phyloP scores from a whole-genome alignment of 2,888 invertebrate genomes.

The Dynastes maya region DNA sequence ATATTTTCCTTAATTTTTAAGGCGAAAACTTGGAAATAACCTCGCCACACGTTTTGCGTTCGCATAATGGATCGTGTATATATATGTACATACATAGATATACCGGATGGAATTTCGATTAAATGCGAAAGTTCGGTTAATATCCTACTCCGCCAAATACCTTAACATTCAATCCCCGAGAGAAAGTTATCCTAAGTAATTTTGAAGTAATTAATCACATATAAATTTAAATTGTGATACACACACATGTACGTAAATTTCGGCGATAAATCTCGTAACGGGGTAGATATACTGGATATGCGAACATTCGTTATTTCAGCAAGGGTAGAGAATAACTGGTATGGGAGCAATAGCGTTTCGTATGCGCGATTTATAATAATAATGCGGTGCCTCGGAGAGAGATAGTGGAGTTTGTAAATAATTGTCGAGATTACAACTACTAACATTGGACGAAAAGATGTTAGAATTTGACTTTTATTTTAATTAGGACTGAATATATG shows the following conservation, averaged over 20 bases:
- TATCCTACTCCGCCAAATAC: constrained; percentile 37
- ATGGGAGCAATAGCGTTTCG: constrained; percentile 28
- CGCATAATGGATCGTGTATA: neutral
- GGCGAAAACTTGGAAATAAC: neutral
- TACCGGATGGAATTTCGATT: constrained; percentile 42
- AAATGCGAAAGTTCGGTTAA: constrained; percentile 44
- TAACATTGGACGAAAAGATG: neutral
- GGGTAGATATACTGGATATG: constrained; percentile 13
- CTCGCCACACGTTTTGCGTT: neutral
- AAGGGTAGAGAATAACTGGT: constrained; percentile 28
- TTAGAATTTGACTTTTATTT: too few species aligned
- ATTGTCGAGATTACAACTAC: constrained; percentile 25
- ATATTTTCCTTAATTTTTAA: neutral
- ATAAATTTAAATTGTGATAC: constrained; percentile 44
- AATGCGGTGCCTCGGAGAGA: constrained; percentile 19
- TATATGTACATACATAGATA: neutral
- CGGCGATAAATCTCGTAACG: constrained; percentile 43
- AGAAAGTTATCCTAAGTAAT: constrained; percentile 50
- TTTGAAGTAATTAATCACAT: constrained; percentile 51
- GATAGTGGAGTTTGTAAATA: constrained; percentile 27
- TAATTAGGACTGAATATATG: too few species aligned
- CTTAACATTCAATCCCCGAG: constrained; percentile 47
- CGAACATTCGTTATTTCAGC: constrained; percentile 16
- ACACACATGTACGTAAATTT: constrained; percentile 28
- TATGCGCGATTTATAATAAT: constrained; percentile 40